Base-by-base conservation (phyloP, 1,140 invertebrate genomes). In the Ostrea edulis region DNA sequence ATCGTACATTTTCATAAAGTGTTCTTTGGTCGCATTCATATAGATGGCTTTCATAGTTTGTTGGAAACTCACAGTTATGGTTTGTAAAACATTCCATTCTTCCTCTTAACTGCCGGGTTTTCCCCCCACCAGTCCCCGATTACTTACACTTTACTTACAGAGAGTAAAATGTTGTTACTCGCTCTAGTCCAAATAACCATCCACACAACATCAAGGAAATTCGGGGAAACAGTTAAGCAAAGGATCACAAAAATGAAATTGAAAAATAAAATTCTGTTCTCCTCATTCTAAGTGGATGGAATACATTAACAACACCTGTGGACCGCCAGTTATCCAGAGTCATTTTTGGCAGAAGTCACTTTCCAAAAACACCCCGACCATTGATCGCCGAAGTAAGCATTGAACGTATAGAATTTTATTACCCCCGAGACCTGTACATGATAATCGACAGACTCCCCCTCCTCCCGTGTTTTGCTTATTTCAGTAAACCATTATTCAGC, bases 361-460 rank as follows among this genome's bases (percentile, higher is more conserved):
- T 35, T 77, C 22, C 29, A 77, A 77, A 77, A 44, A 35, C 65
- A 11, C 14, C 22, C 25, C 25, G 29, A 35, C 35, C 68, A 77
- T 77, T 77, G 68, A 77, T 77, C 68, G 25, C 5, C 29, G 29
- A 12, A 29, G 25, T 29, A 14, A 0, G 68, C 12, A 77, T 14
- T 29, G 68, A 77, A 77, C 35, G 25, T 29, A 77, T 25, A 77
- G 68, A 77, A 35, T 77, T 29, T 29, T 35, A 77, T 77, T 35
- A 11, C 68, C 68, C 68, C 25, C 4, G 68, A 77, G 68, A 77
- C 29, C 22, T 29, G 11, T 25, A 77, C 12, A 77, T 77, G 29
- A 77, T 29, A 25, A 77, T 77, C 2, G 1, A 77, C 29, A 11
- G 29, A 77, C 68, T 77, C 68, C 68, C 68, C 68, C 68, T 77